These are phyloP conservation scores for Coturnix japonica DNA, from an alignment of 2,113 vertebrate species.

Conservation along the genomic window DNA sequence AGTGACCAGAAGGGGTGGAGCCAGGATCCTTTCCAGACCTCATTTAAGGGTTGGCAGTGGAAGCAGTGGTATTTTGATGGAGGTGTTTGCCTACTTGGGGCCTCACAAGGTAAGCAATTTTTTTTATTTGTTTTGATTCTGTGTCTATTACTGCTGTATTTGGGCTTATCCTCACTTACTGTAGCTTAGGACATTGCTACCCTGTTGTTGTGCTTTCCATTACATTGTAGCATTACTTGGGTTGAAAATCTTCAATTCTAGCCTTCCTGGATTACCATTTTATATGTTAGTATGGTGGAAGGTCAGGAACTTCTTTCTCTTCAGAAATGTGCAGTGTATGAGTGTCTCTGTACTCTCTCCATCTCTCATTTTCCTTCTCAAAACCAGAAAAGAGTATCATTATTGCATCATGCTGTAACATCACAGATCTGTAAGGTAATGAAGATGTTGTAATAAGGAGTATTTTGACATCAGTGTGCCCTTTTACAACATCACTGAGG, in stretches of 20 bases:
- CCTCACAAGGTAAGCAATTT: too few species aligned
- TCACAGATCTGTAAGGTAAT: neutral
- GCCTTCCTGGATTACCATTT: neutral
- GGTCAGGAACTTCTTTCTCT: neutral
- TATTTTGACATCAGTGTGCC: neutral
- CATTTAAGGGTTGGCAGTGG: too few species aligned
- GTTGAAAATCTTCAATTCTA: neutral
- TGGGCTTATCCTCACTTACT: too few species aligned
- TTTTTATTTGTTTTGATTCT: too few species aligned
- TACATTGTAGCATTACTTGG: rapidly evolving
- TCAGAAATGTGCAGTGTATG: neutral
- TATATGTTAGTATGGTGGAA: neutral
- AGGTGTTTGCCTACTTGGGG: too few species aligned
- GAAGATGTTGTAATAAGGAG: neutral
- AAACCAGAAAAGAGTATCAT: neutral
- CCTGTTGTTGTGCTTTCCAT: too few species aligned
- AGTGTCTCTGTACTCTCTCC: neutral
- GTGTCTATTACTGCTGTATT: too few species aligned
- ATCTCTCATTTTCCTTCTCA: neutral
- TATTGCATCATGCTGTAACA: neutral
- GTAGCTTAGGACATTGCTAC: too few species aligned
- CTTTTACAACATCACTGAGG: neutral
- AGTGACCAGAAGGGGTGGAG: too few species aligned
- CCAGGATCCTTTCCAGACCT: too few species aligned
- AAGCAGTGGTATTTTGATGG: too few species aligned